phyloP scores from a whole-genome alignment of 2,888 invertebrate species.

The Tenthredo notha region DNA sequence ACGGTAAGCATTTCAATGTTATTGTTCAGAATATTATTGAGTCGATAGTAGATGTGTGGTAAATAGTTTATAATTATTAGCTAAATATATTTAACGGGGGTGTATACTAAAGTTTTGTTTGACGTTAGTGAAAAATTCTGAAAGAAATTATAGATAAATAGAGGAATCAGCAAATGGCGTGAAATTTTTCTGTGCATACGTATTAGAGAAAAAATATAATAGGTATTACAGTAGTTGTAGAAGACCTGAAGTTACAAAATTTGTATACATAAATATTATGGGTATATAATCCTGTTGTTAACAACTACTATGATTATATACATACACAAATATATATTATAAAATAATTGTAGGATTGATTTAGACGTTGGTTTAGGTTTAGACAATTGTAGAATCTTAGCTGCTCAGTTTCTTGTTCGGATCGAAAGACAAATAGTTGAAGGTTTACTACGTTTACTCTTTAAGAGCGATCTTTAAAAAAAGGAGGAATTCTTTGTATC shows the following conservation, averaged over 20 bases:
- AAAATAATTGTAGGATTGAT: constrained; percentile 10
- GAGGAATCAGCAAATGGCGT: constrained; percentile 42
- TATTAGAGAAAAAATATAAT: constrained; percentile 1
- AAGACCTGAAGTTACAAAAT: constrained; percentile 50
- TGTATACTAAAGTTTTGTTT: constrained; percentile 30
- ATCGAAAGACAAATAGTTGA: not conserved
- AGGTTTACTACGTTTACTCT: not conserved
- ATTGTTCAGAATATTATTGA: not conserved
- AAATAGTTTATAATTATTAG: not conserved
- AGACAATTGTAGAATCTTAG: constrained; percentile 40
- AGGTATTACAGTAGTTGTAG: constrained; percentile 28
- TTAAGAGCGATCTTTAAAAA: not conserved
- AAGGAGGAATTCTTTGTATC: not conserved
- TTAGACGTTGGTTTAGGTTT: not conserved
- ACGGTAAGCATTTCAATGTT: constrained; percentile 30
- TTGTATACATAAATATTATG: constrained; percentile 40
- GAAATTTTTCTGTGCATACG: constrained; percentile 33
- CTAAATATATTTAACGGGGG: constrained; percentile 18
- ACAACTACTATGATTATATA: constrained; percentile 38
- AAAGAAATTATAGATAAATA: not conserved
- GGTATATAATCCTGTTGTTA: constrained; percentile 40
- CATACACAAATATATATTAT: constrained; percentile 22
- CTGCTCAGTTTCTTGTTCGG: not conserved
- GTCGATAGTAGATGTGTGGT: constrained; percentile 13
- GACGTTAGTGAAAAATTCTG: not conserved